phyloP scores from a whole-genome alignment of 1,140 invertebrate genomes.

The Solenopsis fugax region DNA sequence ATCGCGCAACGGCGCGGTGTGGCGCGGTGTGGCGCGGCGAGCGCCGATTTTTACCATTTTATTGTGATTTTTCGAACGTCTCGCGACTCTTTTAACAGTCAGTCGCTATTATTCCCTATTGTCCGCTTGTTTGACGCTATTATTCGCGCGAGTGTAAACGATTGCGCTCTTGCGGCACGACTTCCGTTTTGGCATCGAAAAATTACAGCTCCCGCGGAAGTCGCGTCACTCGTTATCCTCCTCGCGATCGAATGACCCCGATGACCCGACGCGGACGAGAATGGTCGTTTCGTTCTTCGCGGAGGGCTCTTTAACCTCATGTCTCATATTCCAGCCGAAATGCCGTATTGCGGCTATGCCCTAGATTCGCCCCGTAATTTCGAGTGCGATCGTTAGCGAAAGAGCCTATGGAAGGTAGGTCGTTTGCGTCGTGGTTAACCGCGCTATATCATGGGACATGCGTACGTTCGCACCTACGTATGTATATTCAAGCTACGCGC shows the following conservation, averaged over 20 bases:
- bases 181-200: constrained; percentile 53
- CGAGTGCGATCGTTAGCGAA: constrained; percentile 74
- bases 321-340: constrained; percentile 71
- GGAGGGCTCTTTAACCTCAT: constrained; percentile 56
- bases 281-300: constrained; percentile 2
- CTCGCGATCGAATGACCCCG: not conserved
- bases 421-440: constrained; percentile 62
- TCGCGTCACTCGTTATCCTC: constrained; percentile 10
- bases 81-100: not conserved
- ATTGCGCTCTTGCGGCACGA: not conserved
- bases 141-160: not conserved
- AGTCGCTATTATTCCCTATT: constrained; percentile 24
- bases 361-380: constrained; percentile 71
- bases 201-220: constrained; percentile 7
- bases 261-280: not conserved
- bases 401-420: constrained; percentile 66
- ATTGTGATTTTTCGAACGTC: constrained; percentile 8
- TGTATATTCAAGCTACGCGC: too few species aligned
- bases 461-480: not conserved
- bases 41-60: not conserved
- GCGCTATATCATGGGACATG: constrained; percentile 45
- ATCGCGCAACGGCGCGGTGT: not conserved
- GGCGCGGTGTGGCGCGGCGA: not conserved
- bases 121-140: constrained; percentile 18
- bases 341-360: constrained; percentile 74